phyloP scores from a whole-genome alignment of 2,888 invertebrate species.

The Cephus pygmeus region DNA sequence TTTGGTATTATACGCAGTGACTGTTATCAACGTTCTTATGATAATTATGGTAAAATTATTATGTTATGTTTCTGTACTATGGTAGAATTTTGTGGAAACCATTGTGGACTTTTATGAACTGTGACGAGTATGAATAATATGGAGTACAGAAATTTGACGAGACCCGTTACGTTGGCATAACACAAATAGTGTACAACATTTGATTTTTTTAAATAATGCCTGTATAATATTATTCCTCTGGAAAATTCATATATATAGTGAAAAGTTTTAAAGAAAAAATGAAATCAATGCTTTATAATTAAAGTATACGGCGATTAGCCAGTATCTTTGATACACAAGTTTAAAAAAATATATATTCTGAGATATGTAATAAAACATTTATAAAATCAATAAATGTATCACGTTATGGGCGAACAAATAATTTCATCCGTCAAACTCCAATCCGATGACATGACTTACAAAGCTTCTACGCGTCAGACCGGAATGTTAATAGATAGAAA shows the following conservation, averaged over 20 bases:
- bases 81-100: background rate
- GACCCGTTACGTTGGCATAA: background rate
- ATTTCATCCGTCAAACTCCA: background rate
- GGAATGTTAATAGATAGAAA: background rate
- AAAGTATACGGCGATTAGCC: background rate
- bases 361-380: background rate
- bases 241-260: background rate
- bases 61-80: background rate
- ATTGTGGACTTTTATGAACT: background rate
- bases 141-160: background rate
- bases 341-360: background rate
- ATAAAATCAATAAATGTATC: background rate
- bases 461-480: background rate
- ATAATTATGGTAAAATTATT: background rate
- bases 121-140: background rate
- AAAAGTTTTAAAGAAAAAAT: background rate
- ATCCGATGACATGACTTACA: background rate
- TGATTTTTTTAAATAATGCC: background rate
- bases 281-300: background rate
- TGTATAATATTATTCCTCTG: background rate
- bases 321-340: background rate
- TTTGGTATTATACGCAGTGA: background rate
- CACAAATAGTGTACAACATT: background rate
- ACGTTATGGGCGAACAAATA: background rate
- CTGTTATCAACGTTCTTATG: background rate